phyloP scores from a whole-genome alignment of 2,797 vertebrate genomes.

The Valencia hispanica region DNA sequence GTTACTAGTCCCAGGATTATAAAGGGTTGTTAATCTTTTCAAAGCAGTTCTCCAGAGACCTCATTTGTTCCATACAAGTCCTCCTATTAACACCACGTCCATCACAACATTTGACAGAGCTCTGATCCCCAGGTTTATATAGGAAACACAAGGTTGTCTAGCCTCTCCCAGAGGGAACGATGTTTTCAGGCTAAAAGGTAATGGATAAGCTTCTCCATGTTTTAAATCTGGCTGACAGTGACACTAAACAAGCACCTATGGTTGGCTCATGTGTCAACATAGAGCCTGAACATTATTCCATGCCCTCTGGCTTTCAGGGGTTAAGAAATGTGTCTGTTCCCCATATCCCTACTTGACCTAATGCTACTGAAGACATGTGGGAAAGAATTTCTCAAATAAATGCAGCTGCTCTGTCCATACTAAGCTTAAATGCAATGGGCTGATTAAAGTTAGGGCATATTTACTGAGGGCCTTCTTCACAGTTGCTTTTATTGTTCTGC shows the following conservation, averaged over 20 bases:
- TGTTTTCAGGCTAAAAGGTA: conserved; percentile 58
- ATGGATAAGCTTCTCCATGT: conserved; percentile 21
- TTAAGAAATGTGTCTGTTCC: conserved; percentile 18
- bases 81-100: conserved; percentile 32
- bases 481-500: background rate
- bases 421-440: background rate
- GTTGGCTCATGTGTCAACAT: conserved; percentile 46
- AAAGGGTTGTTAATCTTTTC: conserved; percentile 44
- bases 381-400: conserved; percentile 16
- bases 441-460: background rate
- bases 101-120: conserved; percentile 25
- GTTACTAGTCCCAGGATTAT: conserved; percentile 30
- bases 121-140: conserved; percentile 28
- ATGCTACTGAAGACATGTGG: conserved; percentile 18
- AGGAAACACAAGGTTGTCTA: conserved; percentile 18
- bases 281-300: conserved; percentile 14
- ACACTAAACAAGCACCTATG: conserved; percentile 48
- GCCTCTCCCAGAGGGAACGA: conserved; percentile 29
- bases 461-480: background rate
- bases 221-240: conserved; percentile 50
- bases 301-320: conserved; percentile 34
- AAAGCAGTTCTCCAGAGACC: conserved; percentile 37
- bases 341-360: conserved; percentile 32
- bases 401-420: background rate
- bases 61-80: conserved; percentile 41